Base-by-base conservation (phyloP, 2,113 vertebrate species). In the Bos indicus region DNA sequence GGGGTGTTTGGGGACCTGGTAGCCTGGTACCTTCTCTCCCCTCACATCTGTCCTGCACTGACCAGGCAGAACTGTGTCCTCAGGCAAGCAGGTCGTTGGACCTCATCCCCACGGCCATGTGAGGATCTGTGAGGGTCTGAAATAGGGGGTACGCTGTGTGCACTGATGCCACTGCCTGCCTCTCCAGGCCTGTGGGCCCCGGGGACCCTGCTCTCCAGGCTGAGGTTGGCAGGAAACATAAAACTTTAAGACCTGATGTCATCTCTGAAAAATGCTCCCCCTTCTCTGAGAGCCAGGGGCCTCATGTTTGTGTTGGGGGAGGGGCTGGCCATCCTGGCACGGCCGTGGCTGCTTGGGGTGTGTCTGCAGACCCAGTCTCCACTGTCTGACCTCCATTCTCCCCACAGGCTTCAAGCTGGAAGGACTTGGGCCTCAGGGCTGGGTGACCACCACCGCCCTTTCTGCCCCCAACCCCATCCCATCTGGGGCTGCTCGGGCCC, bases 221-320 rank as follows among this genome's bases (percentile, higher is more conserved):
- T 98, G 95, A 98, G 98, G 97, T 97, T 96, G 98, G 98, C 98
- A 98, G 98, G 98, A 98, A 98, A 97, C 97, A 97, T 96, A 98
- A 96, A 98, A 98, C 98, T 98, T 98, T 95, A 96, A 98, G 98
- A 98, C 95, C 98, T 98, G 98, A 99, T 98, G 98, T 99, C 97
- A 98, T 97, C 97, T 98, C 95, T 97, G 98, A 98, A 98, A 98
- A 99, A 98, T 98, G 98, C 93, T 43, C 71, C 97, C 97, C 57
- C 86, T 97, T 97, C 94, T 56, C 67, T 52, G 82, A 97, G 90
- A 95, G 96, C 92, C 77, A 56, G 94, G 93, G 93, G 95, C 94
- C 95, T 64, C 9, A 23, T 98, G 98, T 98, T 98, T 98, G 95
- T 98, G 92, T 98, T 98, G 98, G 98, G 98, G 97, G 95, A 91